These are phyloP conservation scores for Margarornis squamiger DNA, from an alignment of 2,797 vertebrate species.

Conservation along the genomic window DNA sequence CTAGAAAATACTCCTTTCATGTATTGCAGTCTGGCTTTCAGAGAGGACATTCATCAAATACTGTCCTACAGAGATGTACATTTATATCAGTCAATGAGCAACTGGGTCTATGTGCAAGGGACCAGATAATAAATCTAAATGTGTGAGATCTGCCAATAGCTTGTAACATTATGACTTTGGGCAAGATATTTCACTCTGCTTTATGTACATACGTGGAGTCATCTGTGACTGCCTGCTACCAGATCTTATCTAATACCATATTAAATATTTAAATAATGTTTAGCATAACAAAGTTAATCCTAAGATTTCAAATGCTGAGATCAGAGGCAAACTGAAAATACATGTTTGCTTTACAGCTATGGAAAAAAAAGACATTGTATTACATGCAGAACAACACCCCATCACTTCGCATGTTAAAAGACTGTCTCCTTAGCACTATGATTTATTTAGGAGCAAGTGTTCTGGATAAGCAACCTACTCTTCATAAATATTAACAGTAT, in stretches of 20 bases:
- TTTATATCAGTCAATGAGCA: neutral
- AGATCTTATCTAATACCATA: neutral
- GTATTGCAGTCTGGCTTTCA: neutral
- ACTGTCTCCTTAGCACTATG: neutral
- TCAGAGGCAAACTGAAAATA: neutral
- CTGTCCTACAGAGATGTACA: neutral
- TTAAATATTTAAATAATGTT: neutral
- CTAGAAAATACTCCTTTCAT: neutral
- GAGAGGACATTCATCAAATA: neutral
- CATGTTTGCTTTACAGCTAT: neutral
- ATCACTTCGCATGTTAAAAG: neutral
- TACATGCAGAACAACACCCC: neutral
- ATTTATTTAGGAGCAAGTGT: conserved; percentile 18
- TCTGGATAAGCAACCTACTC: neutral
- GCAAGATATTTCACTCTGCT: neutral
- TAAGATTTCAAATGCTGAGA: neutral
- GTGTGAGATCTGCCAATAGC: neutral
- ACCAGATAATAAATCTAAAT: neutral
- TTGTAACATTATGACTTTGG: neutral
- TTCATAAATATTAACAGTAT: conserved; percentile 25
- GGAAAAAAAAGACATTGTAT: neutral
- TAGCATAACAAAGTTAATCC: neutral
- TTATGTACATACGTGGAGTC: neutral
- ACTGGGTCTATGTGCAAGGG: neutral
- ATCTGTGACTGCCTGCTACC: neutral